phyloP scores from a whole-genome alignment of 2,113 vertebrate genomes.

The Mus spicilegus region DNA sequence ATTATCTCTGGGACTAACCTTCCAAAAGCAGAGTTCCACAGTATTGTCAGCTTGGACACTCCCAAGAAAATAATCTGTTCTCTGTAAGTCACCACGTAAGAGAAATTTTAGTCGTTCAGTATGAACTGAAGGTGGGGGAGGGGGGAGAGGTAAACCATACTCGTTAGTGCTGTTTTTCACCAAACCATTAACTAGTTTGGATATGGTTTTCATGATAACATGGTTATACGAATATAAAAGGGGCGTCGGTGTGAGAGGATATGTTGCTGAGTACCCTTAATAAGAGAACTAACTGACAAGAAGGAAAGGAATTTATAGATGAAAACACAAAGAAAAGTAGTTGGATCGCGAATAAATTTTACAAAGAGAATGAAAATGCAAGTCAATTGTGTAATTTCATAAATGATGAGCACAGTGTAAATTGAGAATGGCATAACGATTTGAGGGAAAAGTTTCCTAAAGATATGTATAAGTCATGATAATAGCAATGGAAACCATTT shows the following conservation, averaged over 20 bases:
- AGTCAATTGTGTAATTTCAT: not conserved
- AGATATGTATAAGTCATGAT: not conserved
- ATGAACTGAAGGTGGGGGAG: not conserved
- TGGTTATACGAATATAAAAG: not conserved
- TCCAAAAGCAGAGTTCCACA: not conserved
- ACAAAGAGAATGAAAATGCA: not conserved
- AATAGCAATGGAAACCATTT: not conserved
- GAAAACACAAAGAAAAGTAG: not conserved
- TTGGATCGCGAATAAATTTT: not conserved
- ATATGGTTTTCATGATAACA: not conserved
- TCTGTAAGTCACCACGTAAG: not conserved
- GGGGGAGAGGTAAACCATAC: not conserved
- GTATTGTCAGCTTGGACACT: not conserved
- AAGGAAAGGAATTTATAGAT: not conserved
- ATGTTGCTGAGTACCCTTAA: not conserved
- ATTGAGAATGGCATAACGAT: not conserved
- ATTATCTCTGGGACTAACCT: not conserved
- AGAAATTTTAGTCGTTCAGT: not conserved
- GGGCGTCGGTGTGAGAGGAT: not conserved
- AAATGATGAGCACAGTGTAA: not conserved
- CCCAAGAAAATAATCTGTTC: accelerated
- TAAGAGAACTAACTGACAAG: not conserved
- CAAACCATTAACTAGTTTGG: not conserved
- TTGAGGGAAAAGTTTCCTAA: not conserved
- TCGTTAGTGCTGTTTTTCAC: not conserved